Conservation (phyloP, 2,888 invertebrate genomes). For the Metellina segmentata region DNA sequence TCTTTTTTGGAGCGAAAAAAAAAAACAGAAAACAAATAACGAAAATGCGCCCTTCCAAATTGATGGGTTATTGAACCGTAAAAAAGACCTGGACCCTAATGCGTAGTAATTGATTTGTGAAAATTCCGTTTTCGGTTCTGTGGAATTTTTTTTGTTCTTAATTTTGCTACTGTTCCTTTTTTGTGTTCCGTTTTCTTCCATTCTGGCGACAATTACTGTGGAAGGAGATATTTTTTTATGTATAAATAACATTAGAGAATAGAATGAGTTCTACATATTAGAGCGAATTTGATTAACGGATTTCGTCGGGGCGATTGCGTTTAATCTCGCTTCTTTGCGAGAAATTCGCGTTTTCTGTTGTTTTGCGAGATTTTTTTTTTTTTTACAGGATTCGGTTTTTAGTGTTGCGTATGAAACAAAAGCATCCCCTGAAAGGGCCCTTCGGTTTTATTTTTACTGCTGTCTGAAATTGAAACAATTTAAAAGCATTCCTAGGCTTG, state of each 20-base stretch:
- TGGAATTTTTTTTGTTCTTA: slow-evolving; percentile 48
- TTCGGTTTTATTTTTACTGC: too few relatives aligned
- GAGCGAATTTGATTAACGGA: slow-evolving; percentile 62
- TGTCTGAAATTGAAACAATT: too few relatives aligned
- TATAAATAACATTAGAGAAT: not conserved
- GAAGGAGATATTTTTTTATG: slow-evolving; percentile 30
- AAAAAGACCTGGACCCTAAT: slow-evolving; percentile 40
- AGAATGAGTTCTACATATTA: slow-evolving; percentile 1
- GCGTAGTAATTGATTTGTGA: slow-evolving; percentile 65
- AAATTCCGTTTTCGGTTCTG: slow-evolving; percentile 57
- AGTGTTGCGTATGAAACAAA: too few relatives aligned
- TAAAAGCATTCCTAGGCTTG: too few relatives aligned
- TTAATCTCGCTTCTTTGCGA: slow-evolving; percentile 36
- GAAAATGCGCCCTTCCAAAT: slow-evolving; percentile 15
- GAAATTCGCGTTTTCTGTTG: slow-evolving; percentile 29
- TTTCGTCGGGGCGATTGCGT: slow-evolving; percentile 21
- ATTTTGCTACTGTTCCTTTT: slow-evolving; percentile 22
- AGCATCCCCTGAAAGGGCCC: too few relatives aligned
- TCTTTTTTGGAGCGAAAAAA: not conserved
- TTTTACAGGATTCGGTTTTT: too few relatives aligned
- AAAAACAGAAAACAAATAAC: slow-evolving; percentile 30
- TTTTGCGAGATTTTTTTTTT: not conserved
- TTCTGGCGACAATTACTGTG: slow-evolving; percentile 51
- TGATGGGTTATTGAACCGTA: slow-evolving; percentile 68
- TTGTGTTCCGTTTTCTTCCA: slow-evolving; percentile 5